These are phyloP conservation scores for Onthophagus sagittarius DNA, from an alignment of 2,888 invertebrate species.

Conservation along the genomic window DNA sequence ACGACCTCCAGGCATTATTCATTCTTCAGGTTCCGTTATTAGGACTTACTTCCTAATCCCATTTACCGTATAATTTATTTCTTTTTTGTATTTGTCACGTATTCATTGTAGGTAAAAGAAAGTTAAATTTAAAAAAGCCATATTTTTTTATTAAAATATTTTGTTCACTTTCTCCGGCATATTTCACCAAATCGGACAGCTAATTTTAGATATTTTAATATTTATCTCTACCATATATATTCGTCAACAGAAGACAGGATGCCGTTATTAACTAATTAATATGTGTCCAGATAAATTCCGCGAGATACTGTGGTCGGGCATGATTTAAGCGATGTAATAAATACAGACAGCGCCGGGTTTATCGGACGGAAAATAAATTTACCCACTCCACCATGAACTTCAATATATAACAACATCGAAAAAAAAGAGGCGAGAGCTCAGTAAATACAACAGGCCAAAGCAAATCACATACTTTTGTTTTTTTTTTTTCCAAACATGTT, in stretches of 20 bases:
- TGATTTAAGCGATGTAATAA: slow-evolving; percentile 43
- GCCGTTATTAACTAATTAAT: slow-evolving; percentile 42
- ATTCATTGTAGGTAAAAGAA: no score
- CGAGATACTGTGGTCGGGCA: slow-evolving; percentile 28
- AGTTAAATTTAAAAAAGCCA: no score
- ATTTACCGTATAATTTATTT: not conserved
- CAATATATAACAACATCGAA: not conserved
- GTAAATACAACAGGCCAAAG: not conserved
- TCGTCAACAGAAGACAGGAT: slow-evolving; percentile 19
- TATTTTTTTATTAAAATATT: not conserved
- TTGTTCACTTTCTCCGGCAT: not conserved
- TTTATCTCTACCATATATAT: slow-evolving; percentile 18
- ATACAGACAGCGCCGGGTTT: slow-evolving; percentile 36
- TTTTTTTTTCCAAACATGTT: no score
- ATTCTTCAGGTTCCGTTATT: slow-evolving; percentile 28
- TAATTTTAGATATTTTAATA: slow-evolving; percentile 24
- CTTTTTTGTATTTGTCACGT: not conserved
- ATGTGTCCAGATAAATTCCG: slow-evolving; percentile 42
- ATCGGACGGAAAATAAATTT: slow-evolving; percentile 36
- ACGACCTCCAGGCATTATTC: slow-evolving; percentile 34
- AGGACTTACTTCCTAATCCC: not conserved
- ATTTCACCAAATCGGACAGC: slow-evolving; percentile 16
- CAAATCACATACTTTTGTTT: not conserved
- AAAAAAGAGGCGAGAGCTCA: not conserved
- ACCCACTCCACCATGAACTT: not conserved